phyloP scores from a whole-genome alignment of 2,797 vertebrate species.

The Gambelia wislizenii region DNA sequence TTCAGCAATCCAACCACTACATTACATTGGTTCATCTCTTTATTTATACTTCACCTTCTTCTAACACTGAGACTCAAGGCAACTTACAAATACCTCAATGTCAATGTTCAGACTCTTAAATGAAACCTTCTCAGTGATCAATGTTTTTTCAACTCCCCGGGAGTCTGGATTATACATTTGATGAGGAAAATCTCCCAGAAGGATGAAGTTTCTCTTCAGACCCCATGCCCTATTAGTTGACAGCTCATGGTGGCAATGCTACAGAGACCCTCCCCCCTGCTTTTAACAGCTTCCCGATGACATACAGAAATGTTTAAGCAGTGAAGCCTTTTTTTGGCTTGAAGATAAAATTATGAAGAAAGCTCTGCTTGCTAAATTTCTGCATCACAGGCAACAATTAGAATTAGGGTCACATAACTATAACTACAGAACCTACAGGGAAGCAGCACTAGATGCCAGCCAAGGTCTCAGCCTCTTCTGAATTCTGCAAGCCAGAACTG shows the following conservation, averaged over 20 bases:
- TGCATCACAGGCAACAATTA: conserved; percentile 1
- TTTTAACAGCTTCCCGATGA: not conserved
- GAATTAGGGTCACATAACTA: not conserved
- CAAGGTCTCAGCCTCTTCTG: not conserved
- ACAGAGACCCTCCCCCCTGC: not conserved
- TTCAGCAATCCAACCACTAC: not conserved
- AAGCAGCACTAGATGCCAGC: not conserved
- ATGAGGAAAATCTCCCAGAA: not conserved
- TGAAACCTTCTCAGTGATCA: not conserved
- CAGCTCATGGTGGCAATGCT: not conserved
- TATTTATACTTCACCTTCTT: too few species aligned
- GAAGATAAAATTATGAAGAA: not conserved
- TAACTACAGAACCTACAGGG: not conserved
- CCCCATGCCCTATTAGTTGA: not conserved
- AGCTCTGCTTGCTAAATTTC: not conserved
- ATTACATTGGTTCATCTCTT: too few species aligned
- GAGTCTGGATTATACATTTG: too few species aligned
- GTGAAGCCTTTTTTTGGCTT: conserved; percentile 4
- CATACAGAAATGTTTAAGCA: not conserved
- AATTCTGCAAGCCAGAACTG: not conserved
- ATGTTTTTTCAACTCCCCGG: too few species aligned
- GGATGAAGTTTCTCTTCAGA: not conserved
- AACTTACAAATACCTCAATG: not conserved
- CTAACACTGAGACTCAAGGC: too few species aligned
- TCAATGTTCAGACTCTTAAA: not conserved